These are phyloP conservation scores for Hydra vulgaris DNA, from an alignment of 30 jellyfish, hydroid and myxozoan species.

Conservation along the genomic window DNA sequence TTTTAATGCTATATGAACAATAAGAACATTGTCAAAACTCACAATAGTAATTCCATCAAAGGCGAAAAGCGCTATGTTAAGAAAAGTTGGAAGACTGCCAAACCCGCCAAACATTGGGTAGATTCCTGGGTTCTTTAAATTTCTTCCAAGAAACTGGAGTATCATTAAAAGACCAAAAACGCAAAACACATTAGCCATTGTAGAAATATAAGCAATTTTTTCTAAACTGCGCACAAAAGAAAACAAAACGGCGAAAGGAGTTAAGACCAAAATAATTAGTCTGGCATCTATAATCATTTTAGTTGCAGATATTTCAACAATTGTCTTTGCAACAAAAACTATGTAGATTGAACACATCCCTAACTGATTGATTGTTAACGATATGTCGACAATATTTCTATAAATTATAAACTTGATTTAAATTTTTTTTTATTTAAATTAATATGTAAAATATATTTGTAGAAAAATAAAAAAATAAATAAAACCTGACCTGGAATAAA, in stretches of 20 bases:
- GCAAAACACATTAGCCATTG: constrained; percentile 62
- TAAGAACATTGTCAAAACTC: neutral
- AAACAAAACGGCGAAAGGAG: constrained; percentile 40
- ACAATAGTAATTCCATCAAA: constrained; percentile 92
- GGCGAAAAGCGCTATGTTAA: constrained; percentile 64
- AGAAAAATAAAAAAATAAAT: too few species aligned
- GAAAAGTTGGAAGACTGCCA: constrained; percentile 50
- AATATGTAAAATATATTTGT: too few species aligned
- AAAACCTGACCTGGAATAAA: too few species aligned
- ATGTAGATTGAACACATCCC: constrained; percentile 77
- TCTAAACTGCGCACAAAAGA: constrained; percentile 76
- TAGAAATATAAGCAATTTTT: constrained; percentile 57
- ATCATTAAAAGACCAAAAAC: constrained; percentile 51
- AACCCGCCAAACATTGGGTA: constrained; percentile 68
- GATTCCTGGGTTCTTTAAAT: constrained; percentile 42
- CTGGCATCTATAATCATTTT: constrained; percentile 36
- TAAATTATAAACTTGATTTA: too few species aligned
- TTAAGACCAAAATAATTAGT: constrained; percentile 49
- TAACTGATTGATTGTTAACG: constrained; percentile 55
- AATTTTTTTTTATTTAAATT: too few species aligned
- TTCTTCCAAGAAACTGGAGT: constrained; percentile 56
- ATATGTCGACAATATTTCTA: constrained; percentile 48
- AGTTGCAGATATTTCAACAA: constrained; percentile 36
- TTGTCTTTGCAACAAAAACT: constrained; percentile 72
- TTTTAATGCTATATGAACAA: neutral